Base-by-base conservation (phyloP, 2,888 invertebrate species). In the Drosophila helvetica region DNA sequence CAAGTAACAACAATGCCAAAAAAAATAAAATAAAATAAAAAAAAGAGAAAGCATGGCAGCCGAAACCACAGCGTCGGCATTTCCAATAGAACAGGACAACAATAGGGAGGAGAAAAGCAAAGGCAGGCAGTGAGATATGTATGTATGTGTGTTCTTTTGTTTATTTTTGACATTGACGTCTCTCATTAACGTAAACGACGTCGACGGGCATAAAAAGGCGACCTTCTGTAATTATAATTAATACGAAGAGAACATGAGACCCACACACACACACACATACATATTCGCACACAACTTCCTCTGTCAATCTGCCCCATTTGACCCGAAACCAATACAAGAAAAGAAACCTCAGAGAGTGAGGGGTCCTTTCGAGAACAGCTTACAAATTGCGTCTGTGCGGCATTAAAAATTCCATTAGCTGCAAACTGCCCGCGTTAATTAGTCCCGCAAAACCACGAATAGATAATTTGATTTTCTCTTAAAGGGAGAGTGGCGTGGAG, bases 401-500 rank as follows among this genome's bases (percentile, higher is more conserved):
- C 79, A 89, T 89, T 86, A 82, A 82, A 87, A 89, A 88, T 89
- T 88, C 81, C 84, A 89, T 90, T 81, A 77, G 75, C 78, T 77
- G 68, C 56, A 85, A 85, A 79, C 60, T 73, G 75, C 68, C 74
- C 76, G 71, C 78, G 78, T 85, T 89, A 88, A 88, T 88, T 86
- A 88, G 68, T 18, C n/a, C 17, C 25, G 30, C 65, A 58, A 58
- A 64, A 57, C 59, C 75, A 60, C 70, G 59, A 69, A 66, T 73
- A 77, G 65, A 51, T 72, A 61, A 73, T 74, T 62, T 68, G 69
- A 57, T 57, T 50, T 38, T 17, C 30, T 15, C 19, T 42, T 19
- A 30, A 51, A 15, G 51, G 48, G n/a, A 48, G n/a, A 10, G 3
- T 27, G 22, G 22, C 7, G 8, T 27, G 27, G 12, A 5, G 5